phyloP scores from a whole-genome alignment of 2,113 vertebrate genomes.

The Grantiella picta region DNA sequence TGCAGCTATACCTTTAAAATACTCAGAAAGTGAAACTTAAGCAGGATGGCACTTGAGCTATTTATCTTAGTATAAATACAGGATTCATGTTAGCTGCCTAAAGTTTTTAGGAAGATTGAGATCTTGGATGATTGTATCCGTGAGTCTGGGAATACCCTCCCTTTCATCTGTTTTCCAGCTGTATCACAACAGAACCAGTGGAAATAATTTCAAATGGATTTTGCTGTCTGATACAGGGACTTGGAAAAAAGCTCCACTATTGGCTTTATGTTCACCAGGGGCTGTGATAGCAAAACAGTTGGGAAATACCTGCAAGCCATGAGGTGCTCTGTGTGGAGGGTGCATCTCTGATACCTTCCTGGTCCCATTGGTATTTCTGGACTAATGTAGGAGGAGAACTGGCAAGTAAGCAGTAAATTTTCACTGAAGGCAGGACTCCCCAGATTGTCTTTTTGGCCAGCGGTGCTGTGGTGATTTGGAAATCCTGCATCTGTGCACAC shows the following conservation, averaged over 20 bases:
- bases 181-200: not conserved
- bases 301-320: fast-evolving
- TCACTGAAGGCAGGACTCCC: not conserved
- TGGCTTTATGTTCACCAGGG: fast-evolving
- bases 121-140: not conserved
- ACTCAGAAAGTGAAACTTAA: not conserved
- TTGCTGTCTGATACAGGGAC: not conserved
- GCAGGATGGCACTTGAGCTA: not conserved
- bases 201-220: not conserved
- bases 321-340: not conserved
- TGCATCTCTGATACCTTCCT: not conserved
- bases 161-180: not conserved
- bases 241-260: not conserved
- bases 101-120: not conserved
- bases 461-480: not conserved
- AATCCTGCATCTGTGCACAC: not conserved
- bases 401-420: not conserved
- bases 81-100: not conserved
- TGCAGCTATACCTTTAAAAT: not conserved
- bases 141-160: not conserved
- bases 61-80: not conserved
- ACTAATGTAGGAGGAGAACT: not conserved
- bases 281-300: not conserved
- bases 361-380: not conserved
- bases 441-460: not conserved